Base-by-base conservation (phyloP, 2,113 vertebrate genomes). In the Amazona vittata region DNA sequence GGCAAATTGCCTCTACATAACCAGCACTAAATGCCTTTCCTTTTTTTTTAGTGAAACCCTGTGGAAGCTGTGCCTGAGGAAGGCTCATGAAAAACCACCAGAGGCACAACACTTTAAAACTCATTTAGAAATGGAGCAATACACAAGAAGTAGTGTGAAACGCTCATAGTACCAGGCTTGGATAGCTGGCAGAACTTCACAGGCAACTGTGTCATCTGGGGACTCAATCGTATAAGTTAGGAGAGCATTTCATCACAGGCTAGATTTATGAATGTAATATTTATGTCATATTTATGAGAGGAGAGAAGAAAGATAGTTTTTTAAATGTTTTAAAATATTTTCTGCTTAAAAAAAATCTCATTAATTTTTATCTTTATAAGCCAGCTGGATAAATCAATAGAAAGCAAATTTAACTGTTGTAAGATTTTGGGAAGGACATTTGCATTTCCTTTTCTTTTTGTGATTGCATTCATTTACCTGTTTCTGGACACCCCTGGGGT, bases 31-130 rank as follows among this genome's bases (percentile, higher is more conserved):
- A 78, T 28, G 14, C 8, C 3, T 4, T 9, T n/a, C 44, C 11
- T 68, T 41, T 60, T 43, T n/a, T 52, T 46, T 29, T 2, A 71
- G 62, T 87, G 50, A 86, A 83, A 70, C 5, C 8, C 11, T 43
- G 44, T 84, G 46, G 75, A 92, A 96, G 15, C 39, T 86, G 43
- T 53, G 60, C 60, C 80, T 47, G 67, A 74, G 60, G 88, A 94
- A 76, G 62, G 26, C 69, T 89, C 25, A 33, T 82, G 73, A 77
- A 89, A 93, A 95, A 68, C 3, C 80, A 94, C 69, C 65, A 92
- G 95, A 94, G 49, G 57, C 83, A 89, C n/a, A 94, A 33, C 70
- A 86, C 69, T 96, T 92, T 73, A 89, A 89, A 95, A 92, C 26
- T 79, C 31, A 82, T 68, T 90, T 89, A 89, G 8, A 52, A 70